Base-by-base conservation (phyloP, 2,797 vertebrate species). In the Xenentodon cancila region DNA sequence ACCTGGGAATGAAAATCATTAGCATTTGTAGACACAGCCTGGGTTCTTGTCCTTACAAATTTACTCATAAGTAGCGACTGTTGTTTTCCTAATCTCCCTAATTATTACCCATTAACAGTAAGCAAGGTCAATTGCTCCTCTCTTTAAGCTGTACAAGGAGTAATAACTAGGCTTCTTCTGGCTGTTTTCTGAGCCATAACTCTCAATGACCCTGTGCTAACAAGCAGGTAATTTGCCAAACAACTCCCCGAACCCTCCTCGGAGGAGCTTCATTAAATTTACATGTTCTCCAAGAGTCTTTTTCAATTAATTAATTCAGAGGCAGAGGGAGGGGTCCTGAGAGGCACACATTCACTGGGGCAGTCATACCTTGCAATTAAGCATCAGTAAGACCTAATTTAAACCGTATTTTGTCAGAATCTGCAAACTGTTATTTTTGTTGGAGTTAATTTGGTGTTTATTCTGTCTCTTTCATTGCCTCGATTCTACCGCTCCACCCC, bases 181-280 rank as follows among this genome's bases (percentile, higher is more conserved):
- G 72, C 71, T 81, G 71, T 53, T 68, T 82, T 81, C 43, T 16
- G 70, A 85, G 79, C 71, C 3, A 46, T 63, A 76, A 73, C 68
- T 86, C 77, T 81, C 67, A 64, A 19, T 80, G 88, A 90, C 88
- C 87, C 75, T 18, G 45, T 65, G 71, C 74, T 91, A 92, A 92
- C 87, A 89, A 91, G 89, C 85, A 86, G 83, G 86, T 93, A 84
- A 93, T 92, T 92, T 88, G 84, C 89, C 80, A 89, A 91, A 87
- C 84, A 88, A 85, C 76, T 87, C 84, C 89, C 89, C 88, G 82
- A 90, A 89, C 80, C 80, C 86, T 84, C 69, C 57, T 85, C 87
- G 68, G 88, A 69, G 71, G 71, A 75, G 75, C 83, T 78, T 90
- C 88, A 90, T 91, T 92, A 90, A 89, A 91, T 89, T 67, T 89